phyloP scores from a whole-genome alignment of 2,797 vertebrate genomes.

The Pipistrellus kuhlii region DNA sequence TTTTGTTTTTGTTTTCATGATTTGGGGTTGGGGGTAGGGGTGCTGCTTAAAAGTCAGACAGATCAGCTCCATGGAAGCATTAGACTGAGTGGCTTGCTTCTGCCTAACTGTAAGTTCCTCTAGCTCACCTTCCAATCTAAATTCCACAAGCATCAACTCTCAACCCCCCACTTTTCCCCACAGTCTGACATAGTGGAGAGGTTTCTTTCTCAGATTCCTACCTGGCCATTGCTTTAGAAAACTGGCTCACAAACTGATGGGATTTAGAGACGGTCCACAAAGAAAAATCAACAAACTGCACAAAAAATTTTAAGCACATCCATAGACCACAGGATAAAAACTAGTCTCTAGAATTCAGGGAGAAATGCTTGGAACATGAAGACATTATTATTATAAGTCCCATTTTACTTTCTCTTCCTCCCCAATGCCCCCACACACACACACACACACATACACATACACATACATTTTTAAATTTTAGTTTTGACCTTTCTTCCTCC shows the following conservation, averaged over 20 bases:
- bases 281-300: background rate
- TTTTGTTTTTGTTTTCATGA: background rate
- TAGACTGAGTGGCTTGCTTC: background rate
- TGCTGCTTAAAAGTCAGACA: background rate
- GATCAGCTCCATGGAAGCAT: background rate
- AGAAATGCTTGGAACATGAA: background rate
- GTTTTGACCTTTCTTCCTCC: background rate
- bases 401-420: background rate
- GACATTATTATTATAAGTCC: background rate
- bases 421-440: background rate
- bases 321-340: background rate
- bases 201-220: background rate
- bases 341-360: background rate
- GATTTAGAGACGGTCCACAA: background rate
- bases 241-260: background rate
- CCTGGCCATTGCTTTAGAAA: background rate
- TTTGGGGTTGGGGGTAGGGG: accelerated
- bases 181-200: background rate
- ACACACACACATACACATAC: accelerated
- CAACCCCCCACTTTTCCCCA: background rate
- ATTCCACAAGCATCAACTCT: background rate
- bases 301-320: background rate
- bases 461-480: background rate
- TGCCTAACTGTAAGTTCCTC: background rate
- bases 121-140: background rate